These are phyloP conservation scores for Drosophila kohkoa DNA, from an alignment of 1,140 invertebrate species.

Conservation along the genomic window DNA sequence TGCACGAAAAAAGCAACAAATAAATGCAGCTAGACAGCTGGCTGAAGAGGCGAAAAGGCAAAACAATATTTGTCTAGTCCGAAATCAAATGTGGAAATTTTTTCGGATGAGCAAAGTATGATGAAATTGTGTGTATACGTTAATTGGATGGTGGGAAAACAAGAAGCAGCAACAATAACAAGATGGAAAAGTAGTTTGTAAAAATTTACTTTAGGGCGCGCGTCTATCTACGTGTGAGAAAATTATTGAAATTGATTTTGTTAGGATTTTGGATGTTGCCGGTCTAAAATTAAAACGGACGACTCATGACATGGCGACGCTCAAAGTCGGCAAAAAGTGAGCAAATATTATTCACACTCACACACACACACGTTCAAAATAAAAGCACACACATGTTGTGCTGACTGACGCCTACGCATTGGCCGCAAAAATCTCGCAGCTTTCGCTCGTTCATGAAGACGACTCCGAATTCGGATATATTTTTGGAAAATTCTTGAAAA, in stretches of 20 bases:
- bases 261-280: conserved; percentile 43
- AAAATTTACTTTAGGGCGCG: conserved; percentile 51
- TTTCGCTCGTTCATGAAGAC: conserved; percentile 22
- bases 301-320: conserved; percentile 62
- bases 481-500: conserved; percentile 82
- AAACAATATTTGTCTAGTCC: conserved; percentile 26
- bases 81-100: conserved; percentile 41
- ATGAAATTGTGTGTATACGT: conserved; percentile 22
- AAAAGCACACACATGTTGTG: conserved; percentile 3
- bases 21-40: conserved; percentile 52
- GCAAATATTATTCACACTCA: conserved; percentile 29
- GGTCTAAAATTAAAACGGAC: conserved; percentile 76
- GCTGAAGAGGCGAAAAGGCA: not conserved
- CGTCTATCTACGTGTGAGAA: conserved; percentile 60
- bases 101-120: conserved; percentile 25
- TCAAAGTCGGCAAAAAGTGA: conserved; percentile 55
- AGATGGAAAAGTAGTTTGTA: conserved; percentile 40
- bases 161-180: not conserved
- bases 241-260: conserved; percentile 69
- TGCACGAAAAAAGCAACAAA: conserved; percentile 19
- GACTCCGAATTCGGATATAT: conserved; percentile 84
- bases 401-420: conserved; percentile 52
- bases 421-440: conserved; percentile 48
- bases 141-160: conserved; percentile 17
- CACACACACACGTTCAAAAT: not conserved